These are phyloP conservation scores for Xyrauchen texanus DNA, from an alignment of 2,113 vertebrate genomes.

Conservation along the genomic window DNA sequence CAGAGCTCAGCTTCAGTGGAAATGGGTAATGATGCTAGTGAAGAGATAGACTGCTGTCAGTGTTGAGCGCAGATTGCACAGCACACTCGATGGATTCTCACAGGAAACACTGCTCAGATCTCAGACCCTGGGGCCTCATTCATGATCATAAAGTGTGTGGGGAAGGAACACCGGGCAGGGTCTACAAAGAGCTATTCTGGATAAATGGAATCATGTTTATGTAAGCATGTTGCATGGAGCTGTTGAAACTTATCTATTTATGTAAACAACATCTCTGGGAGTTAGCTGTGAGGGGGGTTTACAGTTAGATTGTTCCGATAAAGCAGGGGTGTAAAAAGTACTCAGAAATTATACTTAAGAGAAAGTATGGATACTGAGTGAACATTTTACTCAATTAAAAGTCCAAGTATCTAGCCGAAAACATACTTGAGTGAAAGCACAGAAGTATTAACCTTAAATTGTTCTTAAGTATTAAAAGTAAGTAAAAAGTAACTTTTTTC, in stretches of 20 bases:
- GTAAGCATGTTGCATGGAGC: constrained; percentile 12
- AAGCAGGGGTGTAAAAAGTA: too few species aligned
- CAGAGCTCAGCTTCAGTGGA: constrained; percentile 27
- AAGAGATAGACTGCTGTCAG: constrained; percentile 22
- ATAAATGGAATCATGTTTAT: constrained; percentile 15
- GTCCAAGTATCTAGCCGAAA: too few species aligned
- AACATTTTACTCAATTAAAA: too few species aligned
- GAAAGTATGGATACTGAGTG: too few species aligned
- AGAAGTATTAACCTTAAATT: too few species aligned
- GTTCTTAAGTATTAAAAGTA: too few species aligned
- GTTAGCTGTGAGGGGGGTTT: constrained; percentile 15
- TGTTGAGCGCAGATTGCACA: constrained; percentile 14
- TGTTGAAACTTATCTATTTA: constrained; percentile 28
- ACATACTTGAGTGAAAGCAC: too few species aligned
- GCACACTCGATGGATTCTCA: constrained; percentile 9
- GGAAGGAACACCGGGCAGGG: neutral
- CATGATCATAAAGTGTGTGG: constrained; percentile 2
- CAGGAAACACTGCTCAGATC: constrained; percentile 32
- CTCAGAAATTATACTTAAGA: too few species aligned
- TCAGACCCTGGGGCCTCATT: constrained; percentile 1
- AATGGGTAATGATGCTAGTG: constrained; percentile 12
- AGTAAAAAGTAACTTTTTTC: too few species aligned
- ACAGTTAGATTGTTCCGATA: neutral
- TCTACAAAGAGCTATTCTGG: constrained; percentile 23
- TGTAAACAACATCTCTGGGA: constrained; percentile 23